Conservation (phyloP, 2,888 invertebrate genomes). For the Eucera pruinosa region DNA sequence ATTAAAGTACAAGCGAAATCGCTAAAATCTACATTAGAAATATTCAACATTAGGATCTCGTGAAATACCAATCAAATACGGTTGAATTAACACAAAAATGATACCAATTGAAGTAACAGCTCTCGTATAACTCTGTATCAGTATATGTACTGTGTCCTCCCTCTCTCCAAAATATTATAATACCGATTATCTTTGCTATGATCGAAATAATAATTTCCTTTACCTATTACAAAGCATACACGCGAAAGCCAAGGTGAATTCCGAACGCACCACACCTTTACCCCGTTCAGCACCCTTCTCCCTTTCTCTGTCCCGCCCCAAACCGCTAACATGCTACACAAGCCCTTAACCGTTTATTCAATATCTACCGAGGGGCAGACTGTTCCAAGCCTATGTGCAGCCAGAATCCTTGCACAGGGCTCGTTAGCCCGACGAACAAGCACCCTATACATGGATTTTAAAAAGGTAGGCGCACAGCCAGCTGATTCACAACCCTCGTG, state of each 20-base stretch:
- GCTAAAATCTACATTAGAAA: no score
- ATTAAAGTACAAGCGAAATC: no score
- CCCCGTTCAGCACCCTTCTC: slow-evolving; percentile 8
- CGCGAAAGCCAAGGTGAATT: background rate
- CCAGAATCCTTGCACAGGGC: slow-evolving; percentile 61
- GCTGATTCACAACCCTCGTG: slow-evolving; percentile 69
- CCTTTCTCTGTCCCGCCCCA: slow-evolving; percentile 46
- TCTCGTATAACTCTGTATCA: no score
- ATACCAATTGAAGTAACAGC: no score
- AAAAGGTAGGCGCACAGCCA: slow-evolving; percentile 68
- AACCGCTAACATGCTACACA: slow-evolving; percentile 72
- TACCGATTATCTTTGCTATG: no score
- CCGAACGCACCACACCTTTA: slow-evolving; percentile 7
- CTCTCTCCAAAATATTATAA: no score
- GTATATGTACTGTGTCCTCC: no score
- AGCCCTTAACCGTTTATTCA: slow-evolving; percentile 74
- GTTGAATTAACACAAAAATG: no score
- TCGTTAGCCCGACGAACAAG: slow-evolving; percentile 64
- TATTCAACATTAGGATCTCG: no score
- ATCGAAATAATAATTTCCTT: no score
- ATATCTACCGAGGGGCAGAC: slow-evolving; percentile 71
- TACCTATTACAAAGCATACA: background rate
- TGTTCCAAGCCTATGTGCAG: slow-evolving; percentile 42
- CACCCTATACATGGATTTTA: slow-evolving; percentile 64
- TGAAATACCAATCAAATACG: no score